Percentiles rank a stretch among this genome's conserved stretches.
Evolutionary conservation across 2,888 invertebrate genomes (phyloP).

Genomic region (Lordiphosa andalusiaca): DNA sequence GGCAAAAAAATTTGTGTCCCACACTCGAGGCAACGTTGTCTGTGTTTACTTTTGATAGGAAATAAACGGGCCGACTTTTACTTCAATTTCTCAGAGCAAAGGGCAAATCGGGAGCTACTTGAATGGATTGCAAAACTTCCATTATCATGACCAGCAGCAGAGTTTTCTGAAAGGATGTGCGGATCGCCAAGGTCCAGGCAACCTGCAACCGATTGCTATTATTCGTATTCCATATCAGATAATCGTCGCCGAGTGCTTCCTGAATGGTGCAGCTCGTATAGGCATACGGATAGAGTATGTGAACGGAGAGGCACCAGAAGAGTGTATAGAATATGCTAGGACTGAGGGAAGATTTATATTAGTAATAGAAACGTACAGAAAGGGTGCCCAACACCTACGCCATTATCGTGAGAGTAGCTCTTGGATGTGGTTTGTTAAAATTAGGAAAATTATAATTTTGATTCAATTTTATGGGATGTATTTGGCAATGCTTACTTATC

Average conservation of each 20-base stretch:
- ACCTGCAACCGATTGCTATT: neutral
- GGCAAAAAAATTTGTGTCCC: slow-evolving; percentile 39
- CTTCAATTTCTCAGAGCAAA: neutral
- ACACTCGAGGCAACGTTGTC: slow-evolving; percentile 18
- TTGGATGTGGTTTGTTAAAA: no score
- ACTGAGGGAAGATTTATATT: slow-evolving; percentile 1
- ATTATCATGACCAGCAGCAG: slow-evolving; percentile 17
- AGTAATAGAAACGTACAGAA: neutral
- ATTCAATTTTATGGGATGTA: no score
- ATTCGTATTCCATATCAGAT: slow-evolving; percentile 23
- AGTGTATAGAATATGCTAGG: slow-evolving; percentile 21
- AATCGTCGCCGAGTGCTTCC: slow-evolving; percentile 27
- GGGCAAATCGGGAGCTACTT: slow-evolving; percentile 7
- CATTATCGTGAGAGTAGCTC: neutral
- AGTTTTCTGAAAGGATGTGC: slow-evolving; percentile 3
- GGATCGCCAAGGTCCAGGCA: neutral
- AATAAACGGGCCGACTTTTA: slow-evolving; percentile 11
- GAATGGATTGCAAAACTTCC: slow-evolving; percentile 12
- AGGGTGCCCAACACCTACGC: slow-evolving; percentile 5
- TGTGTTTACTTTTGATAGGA: slow-evolving; percentile 29
- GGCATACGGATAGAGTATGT: slow-evolving; percentile 30
- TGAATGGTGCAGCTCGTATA: slow-evolving; percentile 25
- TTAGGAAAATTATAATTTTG: no score
- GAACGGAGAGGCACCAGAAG: slow-evolving; percentile 32
- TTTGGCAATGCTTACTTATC: no score